Evolutionary conservation across 2,113 vertebrate species (phyloP).

Genomic region (Arizona elegans): DNA sequence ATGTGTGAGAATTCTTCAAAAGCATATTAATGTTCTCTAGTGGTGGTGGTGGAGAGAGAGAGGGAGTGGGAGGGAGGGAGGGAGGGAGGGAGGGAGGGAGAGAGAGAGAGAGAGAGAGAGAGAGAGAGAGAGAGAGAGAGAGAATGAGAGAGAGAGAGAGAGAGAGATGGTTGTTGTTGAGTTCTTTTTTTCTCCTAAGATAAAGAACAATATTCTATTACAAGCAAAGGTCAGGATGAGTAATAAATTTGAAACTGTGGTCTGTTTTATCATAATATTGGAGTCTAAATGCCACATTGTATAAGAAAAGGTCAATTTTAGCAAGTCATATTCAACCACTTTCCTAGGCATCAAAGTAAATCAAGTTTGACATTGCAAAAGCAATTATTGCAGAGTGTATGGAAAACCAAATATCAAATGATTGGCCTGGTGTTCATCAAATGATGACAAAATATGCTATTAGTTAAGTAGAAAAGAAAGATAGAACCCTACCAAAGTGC

Average conservation of each 20-base stretch:
- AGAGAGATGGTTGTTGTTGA: neutral
- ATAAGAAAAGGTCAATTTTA: conserved; percentile 70
- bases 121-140: no score
- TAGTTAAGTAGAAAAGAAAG: neutral
- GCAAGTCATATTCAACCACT: conserved; percentile 54
- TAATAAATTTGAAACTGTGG: conserved; percentile 62
- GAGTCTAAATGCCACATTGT: conserved; percentile 67
- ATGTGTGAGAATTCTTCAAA: neutral
- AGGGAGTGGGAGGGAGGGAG: no score
- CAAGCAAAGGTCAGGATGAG: conserved; percentile 68
- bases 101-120: no score
- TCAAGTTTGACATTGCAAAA: conserved; percentile 16
- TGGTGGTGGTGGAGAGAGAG: neutral
- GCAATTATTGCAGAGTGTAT: conserved; percentile 38
- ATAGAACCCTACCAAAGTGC: neutral
- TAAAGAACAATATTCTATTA: conserved; percentile 65
- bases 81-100: no score
- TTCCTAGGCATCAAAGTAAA: conserved; percentile 33
- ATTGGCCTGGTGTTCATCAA: conserved; percentile 21
- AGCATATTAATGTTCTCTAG: conserved; percentile 19
- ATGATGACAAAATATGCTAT: neutral
- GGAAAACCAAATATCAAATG: conserved; percentile 33
- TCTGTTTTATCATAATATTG: conserved; percentile 68
- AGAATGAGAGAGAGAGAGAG: no score
- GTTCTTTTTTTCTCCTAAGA: conserved; percentile 20